Evolutionary conservation across 2,888 invertebrate genomes (phyloP).

Genomic region (Tryphoninae sp.): DNA sequence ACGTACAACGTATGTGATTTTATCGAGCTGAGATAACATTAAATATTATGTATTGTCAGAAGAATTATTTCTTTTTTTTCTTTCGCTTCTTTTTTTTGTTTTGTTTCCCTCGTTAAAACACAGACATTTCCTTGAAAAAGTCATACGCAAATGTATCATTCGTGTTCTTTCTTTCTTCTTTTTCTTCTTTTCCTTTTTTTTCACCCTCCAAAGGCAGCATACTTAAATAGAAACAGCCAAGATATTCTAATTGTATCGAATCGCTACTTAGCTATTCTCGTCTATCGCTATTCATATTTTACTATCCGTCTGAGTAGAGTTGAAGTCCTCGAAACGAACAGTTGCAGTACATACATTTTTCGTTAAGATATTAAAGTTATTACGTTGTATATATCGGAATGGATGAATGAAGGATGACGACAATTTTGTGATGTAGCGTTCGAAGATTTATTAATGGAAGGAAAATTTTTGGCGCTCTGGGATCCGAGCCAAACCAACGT

Average conservation of each 20-base stretch:
- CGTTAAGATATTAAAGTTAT: too few relatives aligned
- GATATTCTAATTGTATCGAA: constrained; percentile 45
- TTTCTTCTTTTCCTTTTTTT: constrained; percentile 15
- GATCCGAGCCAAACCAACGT: constrained; percentile 9
- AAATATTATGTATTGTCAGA: constrained; percentile 60
- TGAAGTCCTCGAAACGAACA: neutral
- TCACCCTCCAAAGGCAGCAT: constrained; percentile 45
- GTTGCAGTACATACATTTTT: neutral
- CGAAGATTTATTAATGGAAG: neutral
- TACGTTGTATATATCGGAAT: too few relatives aligned
- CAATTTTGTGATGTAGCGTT: neutral
- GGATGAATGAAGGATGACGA: too few relatives aligned
- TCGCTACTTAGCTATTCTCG: constrained; percentile 32
- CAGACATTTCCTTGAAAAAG: constrained; percentile 42
- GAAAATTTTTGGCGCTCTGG: constrained; percentile 26
- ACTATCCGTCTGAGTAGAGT: constrained; percentile 1
- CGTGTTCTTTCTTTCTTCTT: constrained; percentile 12
- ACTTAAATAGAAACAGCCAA: constrained; percentile 54
- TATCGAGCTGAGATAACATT: constrained; percentile 26
- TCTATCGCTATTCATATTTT: constrained; percentile 11
- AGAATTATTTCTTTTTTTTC: constrained; percentile 39
- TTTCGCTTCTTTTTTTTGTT: constrained; percentile 17
- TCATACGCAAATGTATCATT: constrained; percentile 32
- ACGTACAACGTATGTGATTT: constrained; percentile 6
- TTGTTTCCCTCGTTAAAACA: constrained; percentile 14